Percentiles rank a stretch among this genome's conserved stretches.
These are phyloP conservation scores for Thecocarcelia acutangulata DNA, from an alignment of 2,888 invertebrate species.

Conservation along the genomic window DNA sequence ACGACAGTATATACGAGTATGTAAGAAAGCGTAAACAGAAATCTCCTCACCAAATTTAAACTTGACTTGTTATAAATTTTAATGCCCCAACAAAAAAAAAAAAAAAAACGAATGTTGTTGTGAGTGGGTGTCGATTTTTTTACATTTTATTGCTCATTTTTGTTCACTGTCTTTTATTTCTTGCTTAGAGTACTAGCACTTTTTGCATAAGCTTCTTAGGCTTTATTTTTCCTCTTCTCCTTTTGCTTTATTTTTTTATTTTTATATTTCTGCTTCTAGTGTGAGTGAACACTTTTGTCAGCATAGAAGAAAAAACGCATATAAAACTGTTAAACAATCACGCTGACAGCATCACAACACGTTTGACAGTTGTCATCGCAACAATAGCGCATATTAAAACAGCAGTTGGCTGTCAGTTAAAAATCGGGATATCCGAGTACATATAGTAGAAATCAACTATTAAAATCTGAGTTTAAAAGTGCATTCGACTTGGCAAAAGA, in stretches of 20 bases:
- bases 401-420: conserved; percentile 63
- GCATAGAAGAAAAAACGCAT: conserved; percentile 48
- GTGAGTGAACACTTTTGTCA: conserved; percentile 27
- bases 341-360: conserved; percentile 72
- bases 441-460: conserved; percentile 23
- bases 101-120: conserved; percentile 13
- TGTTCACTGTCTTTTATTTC: background rate
- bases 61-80: background rate
- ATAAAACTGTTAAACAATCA: conserved; percentile 71
- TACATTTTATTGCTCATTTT: conserved; percentile 48
- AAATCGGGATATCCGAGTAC: conserved; percentile 50
- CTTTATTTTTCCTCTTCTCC: conserved; percentile 27
- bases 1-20: no score
- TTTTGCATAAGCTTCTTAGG: conserved; percentile 42
- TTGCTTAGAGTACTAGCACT: no score
- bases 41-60: no score
- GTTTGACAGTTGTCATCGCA: conserved; percentile 71
- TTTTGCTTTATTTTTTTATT: background rate
- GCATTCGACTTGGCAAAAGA: conserved; percentile 60
- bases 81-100: background rate
- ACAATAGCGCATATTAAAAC: conserved; percentile 70
- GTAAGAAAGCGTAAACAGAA: no score
- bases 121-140: conserved; percentile 50
- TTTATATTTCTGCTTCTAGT: conserved; percentile 4
- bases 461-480: conserved; percentile 48